A percentile compares a stretch with the other conserved stretches of the same genome.
Evolutionary conservation across 2,797 vertebrate species (phyloP).

Genomic region (Pseudomugil tenellus): DNA sequence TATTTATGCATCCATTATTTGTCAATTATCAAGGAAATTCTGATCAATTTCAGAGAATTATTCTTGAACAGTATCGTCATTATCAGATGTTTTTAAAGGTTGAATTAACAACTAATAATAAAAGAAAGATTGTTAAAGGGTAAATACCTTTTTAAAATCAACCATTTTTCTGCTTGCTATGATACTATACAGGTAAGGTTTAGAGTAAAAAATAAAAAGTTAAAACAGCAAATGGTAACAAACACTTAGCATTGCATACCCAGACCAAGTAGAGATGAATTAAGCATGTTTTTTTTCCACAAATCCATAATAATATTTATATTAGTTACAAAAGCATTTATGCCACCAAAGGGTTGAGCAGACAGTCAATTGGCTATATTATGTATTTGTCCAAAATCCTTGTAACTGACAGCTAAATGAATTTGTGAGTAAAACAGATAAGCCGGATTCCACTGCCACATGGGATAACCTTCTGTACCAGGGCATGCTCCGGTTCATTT

Average conservation of each 20-base stretch:
- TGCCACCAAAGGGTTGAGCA: not conserved
- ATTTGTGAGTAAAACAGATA: slow-evolving; percentile 5
- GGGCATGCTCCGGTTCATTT: slow-evolving; percentile 86
- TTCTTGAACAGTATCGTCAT: not conserved
- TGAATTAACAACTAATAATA: no score
- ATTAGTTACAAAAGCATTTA: not conserved
- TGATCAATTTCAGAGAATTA: not conserved
- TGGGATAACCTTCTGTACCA: slow-evolving; percentile 33
- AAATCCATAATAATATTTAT: not conserved
- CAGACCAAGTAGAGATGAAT: not conserved
- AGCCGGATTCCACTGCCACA: slow-evolving; percentile 18
- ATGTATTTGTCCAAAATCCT: not conserved
- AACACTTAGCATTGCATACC: not conserved
- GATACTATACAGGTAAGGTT: not conserved
- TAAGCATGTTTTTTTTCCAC: not conserved
- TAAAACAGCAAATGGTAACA: not conserved
- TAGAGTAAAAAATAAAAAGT: not conserved
- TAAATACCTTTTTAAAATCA: not conserved
- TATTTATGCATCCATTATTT: not conserved
- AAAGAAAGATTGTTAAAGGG: no score
- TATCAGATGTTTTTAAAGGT: no score
- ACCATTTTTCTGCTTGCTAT: not conserved
- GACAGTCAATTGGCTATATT: not conserved
- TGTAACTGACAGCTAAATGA: not conserved
- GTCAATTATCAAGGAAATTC: not conserved